These are phyloP conservation scores for Platichthys flesus DNA, from an alignment of 2,113 vertebrate genomes.

Conservation along the genomic window DNA sequence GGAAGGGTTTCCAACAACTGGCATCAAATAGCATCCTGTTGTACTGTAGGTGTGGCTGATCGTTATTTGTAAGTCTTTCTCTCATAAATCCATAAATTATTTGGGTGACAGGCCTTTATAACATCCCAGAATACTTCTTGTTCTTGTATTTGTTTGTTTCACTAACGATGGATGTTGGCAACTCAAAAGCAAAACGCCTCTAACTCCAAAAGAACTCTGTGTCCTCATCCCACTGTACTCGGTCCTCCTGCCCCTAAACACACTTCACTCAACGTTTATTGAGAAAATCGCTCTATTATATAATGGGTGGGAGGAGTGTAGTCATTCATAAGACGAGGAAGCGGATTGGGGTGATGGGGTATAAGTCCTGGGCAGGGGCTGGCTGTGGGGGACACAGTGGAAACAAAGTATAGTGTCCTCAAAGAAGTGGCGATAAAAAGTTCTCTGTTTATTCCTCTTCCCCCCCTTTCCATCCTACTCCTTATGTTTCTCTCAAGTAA, in stretches of 20 bases:
- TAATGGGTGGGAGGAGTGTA: slow-evolving; percentile 56
- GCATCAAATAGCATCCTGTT: background rate
- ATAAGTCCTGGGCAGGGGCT: background rate
- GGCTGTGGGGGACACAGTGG: too few relatives aligned
- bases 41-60: background rate
- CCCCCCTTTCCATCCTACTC: too few relatives aligned
- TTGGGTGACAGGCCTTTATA: background rate
- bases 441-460: background rate
- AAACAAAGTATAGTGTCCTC: background rate
- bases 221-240: too few relatives aligned
- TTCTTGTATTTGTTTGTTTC: background rate
- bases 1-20: background rate
- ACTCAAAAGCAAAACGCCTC: slow-evolving; percentile 9
- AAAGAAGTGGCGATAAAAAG: background rate
- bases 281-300: slow-evolving; percentile 60
- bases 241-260: background rate
- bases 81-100: background rate
- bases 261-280: slow-evolving; percentile 44
- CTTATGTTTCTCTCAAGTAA: too few relatives aligned
- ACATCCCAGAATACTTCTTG: too few relatives aligned
- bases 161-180: background rate
- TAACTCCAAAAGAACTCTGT: too few relatives aligned
- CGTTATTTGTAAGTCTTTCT: background rate
- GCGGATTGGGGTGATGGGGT: slow-evolving; percentile 1
- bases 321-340: slow-evolving; percentile 62